Conservation (phyloP, 2,797 vertebrate species). For the Hydrolagus colliei region DNA sequence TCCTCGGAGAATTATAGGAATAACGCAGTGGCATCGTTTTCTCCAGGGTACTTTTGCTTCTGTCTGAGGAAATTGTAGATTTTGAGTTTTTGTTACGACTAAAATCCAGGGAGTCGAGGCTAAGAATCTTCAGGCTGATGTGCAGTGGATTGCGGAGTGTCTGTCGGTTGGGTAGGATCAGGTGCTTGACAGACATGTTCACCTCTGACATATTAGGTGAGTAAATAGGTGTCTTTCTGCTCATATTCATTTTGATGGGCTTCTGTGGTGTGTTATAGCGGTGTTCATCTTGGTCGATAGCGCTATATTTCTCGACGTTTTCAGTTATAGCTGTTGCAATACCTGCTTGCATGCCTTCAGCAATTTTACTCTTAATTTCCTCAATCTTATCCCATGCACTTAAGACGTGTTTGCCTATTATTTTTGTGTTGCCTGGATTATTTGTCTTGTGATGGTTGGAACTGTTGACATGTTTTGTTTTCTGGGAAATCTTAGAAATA, state of each 20-base stretch:
- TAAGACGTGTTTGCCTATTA: too few species aligned
- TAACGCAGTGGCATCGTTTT: conserved; percentile 5
- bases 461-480: background rate
- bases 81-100: background rate
- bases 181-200: background rate
- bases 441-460: background rate
- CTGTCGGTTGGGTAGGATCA: conserved; percentile 18
- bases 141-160: background rate
- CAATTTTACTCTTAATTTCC: conserved; percentile 20
- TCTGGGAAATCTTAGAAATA: background rate
- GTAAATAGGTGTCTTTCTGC: background rate
- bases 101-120: background rate
- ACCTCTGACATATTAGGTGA: background rate
- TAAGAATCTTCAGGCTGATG: conserved; percentile 6
- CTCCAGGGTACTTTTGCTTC: background rate
- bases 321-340: background rate
- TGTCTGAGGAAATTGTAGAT: background rate
- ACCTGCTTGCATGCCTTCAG: background rate
- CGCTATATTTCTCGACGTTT: background rate
- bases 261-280: background rate
- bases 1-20: conserved; percentile 12
- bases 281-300: background rate
- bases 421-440: background rate
- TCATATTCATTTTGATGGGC: background rate
- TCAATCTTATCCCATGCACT: background rate